phyloP scores from a whole-genome alignment of 2,113 vertebrate genomes.

The Reinhardtius hippoglossoides region DNA sequence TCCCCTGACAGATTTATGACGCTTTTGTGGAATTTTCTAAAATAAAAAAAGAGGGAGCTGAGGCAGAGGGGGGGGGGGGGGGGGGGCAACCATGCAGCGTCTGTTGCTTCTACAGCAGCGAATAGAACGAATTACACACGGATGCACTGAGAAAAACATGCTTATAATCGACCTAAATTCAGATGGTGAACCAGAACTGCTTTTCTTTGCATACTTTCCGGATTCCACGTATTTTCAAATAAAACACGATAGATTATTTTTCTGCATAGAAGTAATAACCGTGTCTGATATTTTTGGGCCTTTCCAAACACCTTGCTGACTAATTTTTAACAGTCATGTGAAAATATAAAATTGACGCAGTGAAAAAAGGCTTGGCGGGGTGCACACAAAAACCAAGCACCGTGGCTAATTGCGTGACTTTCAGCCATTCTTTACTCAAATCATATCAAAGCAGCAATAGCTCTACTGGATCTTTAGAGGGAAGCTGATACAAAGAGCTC shows the following conservation, averaged over 20 bases:
- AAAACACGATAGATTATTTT: background rate
- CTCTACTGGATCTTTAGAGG: conserved; percentile 19
- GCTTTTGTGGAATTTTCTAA: conserved; percentile 78
- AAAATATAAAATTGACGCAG: conserved; percentile 30
- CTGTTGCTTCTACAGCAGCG: conserved; percentile 30
- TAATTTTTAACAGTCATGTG: conserved; percentile 7
- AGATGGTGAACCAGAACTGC: conserved; percentile 19
- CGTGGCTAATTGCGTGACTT: conserved; percentile 20
- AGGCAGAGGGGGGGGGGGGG: conserved; percentile 7
- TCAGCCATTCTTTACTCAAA: conserved; percentile 18
- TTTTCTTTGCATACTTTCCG: background rate
- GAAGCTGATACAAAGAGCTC: conserved; percentile 13
- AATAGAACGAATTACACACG: conserved; percentile 28
- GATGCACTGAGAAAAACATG: conserved; percentile 27
- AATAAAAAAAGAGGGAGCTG: conserved; percentile 57
- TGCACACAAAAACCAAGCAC: conserved; percentile 5
- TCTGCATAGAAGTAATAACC: background rate
- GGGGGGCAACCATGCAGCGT: conserved; percentile 40
- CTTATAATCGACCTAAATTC: background rate
- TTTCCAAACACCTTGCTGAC: background rate
- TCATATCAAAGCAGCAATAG: conserved; percentile 43
- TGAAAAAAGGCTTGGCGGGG: conserved; percentile 13
- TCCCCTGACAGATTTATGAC: conserved; percentile 82
- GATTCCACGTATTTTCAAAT: background rate
- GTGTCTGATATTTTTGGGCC: too few species aligned